These are phyloP conservation scores for Pachypanchax playfairii DNA, from an alignment of 2,113 vertebrate genomes.

Conservation along the genomic window DNA sequence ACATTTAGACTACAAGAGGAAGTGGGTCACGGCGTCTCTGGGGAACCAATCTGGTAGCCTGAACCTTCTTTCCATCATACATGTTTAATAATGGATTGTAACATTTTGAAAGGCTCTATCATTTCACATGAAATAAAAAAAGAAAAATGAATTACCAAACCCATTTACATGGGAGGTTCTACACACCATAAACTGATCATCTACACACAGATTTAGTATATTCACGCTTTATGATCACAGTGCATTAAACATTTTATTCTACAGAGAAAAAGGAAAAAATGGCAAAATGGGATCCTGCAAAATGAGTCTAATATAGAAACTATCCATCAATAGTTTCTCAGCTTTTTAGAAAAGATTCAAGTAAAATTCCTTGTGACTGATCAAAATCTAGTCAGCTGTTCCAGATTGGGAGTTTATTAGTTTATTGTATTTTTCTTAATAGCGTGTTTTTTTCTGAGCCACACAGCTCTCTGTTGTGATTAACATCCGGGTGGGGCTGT, in stretches of 20 bases:
- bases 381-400: background rate
- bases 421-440: background rate
- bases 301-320: too few species aligned
- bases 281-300: background rate
- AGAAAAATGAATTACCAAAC: too few species aligned
- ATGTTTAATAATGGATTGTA: conserved; percentile 70
- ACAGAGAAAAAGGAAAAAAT: background rate
- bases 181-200: too few species aligned
- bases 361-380: background rate
- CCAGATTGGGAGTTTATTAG: background rate
- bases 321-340: too few species aligned
- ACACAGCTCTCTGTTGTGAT: conserved; percentile 30
- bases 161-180: too few species aligned
- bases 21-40: conserved; percentile 71
- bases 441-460: conserved; percentile 15
- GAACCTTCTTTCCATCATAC: conserved; percentile 64
- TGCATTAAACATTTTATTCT: background rate
- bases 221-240: background rate
- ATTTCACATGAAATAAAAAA: conserved; percentile 2
- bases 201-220: too few species aligned
- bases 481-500: conserved; percentile 60
- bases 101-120: conserved; percentile 44
- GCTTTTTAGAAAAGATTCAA: background rate
- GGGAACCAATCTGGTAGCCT: conserved; percentile 57
- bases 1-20: conserved; percentile 57